Evolutionary conservation across 2,113 vertebrate species (phyloP).

Genomic region (Platysternon megacephalum): DNA sequence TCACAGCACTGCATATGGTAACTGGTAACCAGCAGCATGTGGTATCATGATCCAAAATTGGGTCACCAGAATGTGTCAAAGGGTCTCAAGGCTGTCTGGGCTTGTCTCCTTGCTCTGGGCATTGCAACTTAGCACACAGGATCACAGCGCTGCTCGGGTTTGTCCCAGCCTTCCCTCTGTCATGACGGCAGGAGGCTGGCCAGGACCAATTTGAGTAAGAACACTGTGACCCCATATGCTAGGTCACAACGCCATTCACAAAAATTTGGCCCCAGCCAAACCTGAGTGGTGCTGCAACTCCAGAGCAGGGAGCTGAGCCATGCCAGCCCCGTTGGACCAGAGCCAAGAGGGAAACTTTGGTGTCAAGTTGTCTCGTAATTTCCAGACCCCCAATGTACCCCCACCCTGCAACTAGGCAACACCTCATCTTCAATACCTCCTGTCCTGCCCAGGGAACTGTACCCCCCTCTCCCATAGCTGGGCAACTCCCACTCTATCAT

Average conservation of each 20-base stretch:
- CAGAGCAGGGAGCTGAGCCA: neutral
- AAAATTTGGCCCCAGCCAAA: neutral
- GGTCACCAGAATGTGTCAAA: neutral
- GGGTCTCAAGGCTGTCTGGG: neutral
- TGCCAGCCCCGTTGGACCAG: neutral
- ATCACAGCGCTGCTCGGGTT: neutral
- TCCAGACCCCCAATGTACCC: neutral
- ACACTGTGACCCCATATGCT: neutral
- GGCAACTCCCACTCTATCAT: neutral
- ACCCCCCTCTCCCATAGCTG: neutral
- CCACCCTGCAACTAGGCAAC: neutral
- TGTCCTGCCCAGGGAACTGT: neutral
- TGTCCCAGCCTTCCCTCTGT: neutral
- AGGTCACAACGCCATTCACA: neutral
- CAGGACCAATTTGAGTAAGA: neutral
- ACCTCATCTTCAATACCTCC: neutral
- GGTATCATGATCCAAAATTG: neutral
- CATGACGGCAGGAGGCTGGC: no score
- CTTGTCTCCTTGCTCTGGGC: neutral
- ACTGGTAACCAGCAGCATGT: neutral
- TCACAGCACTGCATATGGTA: no score
- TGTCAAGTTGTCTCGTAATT: neutral
- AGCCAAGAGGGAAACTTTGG: neutral
- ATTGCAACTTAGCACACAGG: neutral
- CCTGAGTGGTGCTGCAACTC: neutral